Evolutionary conservation across 2,797 vertebrate species (phyloP), one percentile per base, ranked within the genome.

Genomic region (Strix occidentalis): DNA sequence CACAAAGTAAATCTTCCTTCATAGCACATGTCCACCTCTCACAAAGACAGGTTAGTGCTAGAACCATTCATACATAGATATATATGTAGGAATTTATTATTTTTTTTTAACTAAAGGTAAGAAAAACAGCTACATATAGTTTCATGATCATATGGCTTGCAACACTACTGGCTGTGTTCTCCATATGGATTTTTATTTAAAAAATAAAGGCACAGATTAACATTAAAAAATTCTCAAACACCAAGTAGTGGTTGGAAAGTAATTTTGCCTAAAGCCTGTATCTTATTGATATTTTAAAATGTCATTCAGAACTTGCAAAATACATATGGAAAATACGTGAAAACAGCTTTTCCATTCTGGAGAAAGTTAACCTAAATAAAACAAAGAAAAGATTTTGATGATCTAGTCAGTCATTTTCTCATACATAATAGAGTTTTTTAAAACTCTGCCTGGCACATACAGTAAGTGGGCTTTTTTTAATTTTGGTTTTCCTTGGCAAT

Each of bases 261-360:
- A 91, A 96, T 97, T 96, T 97, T 97, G 93, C 97, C 85, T 70
- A 23, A 80, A 97, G 95, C 75, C 79, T 96, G 89, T 63, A 95
- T 97, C 93, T 96, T 98, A 97, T 77, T 98, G 97, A 95, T 97
- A 98, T 97, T 98, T 97, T 70, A 63, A 98, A 98, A 97, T 97
- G 95, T 91, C 97, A 97, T 85, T 97, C 83, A 89, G 95, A 96
- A 89, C 96, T 97, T 89, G 69, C 60, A 81, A 54, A 97, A 93
- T 57, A 88, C 41, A 37, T 17, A 76, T 57, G 79, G 95, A 93
- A 91, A 92, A 92, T 71, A 58, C 10, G 6, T 16, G 70, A 46
- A 84, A 87, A 77, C 46, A 83, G 87, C 87, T 87, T 88, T 91
- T 84, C 82, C 66, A 35, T 78, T 87, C 69, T 48, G 37, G 58